Evolutionary conservation across 2,888 invertebrate species (phyloP), one percentile per base, ranked within the genome.

Genomic region (Tipula helvola): DNA sequence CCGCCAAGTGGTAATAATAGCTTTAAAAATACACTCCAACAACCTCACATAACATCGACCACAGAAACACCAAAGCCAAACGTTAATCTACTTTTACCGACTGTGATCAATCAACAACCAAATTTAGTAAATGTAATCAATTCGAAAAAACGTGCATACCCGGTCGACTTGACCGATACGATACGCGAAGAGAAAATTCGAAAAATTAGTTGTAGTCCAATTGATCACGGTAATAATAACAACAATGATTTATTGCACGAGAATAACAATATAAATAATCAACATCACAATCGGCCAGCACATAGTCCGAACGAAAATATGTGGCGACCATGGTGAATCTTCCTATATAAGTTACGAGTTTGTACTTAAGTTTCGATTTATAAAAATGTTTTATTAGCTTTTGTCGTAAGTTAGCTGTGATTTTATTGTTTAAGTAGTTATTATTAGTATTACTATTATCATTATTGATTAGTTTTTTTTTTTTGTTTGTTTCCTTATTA

Each of bases 1-100:
- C 94, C 94, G 0, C 94, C 94, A 0, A 94, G 94, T 88, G 18
- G 71, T 71, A 92, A 93, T 87, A 93, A 93, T 12, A 92, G 92
- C 1, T 86, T 42, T 86, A 52, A 36, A 86, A 57, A 16, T n/a
- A 57, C 52, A 0, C 39, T 86, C 1, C 93, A 93, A 87, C 93
- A 92, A 88, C 91, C 92, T 0, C 93, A 92, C 2, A 93, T 93
- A 0, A 93, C 93, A 0, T 92, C 93, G n/a, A 93, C 93, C 0
- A 93, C 93, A 2, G 93, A 92, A 89, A 92, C 92, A 91, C 42
- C 86, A 85, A 44, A 83, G 41, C 83, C 86, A 87, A 87, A n/a
- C 2, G 13, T n/a, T 7, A 86, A 86, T 28, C 41, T 16, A 42
- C 85, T 42, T 86, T 88, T 86, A 87, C 87, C 87, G 36, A 88